Conservation (phyloP, 2,113 vertebrate species). For the Tychaedon coryphoeus region DNA sequence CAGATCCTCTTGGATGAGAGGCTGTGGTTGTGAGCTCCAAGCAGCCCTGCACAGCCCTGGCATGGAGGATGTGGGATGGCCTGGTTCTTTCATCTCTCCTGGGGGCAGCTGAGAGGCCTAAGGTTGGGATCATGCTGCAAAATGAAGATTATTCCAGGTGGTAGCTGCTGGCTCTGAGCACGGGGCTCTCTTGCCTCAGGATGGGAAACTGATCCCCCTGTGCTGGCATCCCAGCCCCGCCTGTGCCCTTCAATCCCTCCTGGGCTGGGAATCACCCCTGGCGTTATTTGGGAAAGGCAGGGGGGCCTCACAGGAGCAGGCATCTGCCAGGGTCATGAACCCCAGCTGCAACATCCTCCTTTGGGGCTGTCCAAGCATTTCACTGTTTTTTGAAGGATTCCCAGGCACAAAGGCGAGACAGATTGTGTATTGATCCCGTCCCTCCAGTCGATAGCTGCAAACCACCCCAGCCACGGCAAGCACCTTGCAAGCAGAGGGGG, state of each 20-base stretch:
- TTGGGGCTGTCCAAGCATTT: background rate
- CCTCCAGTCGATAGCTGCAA: background rate
- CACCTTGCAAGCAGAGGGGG: background rate
- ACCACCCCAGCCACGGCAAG: background rate
- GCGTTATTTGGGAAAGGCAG: background rate
- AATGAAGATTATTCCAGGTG: background rate
- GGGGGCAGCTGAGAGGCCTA: background rate
- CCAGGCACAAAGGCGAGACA: background rate
- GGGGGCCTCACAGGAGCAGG: background rate
- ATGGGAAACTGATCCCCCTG: background rate
- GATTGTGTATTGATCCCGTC: background rate
- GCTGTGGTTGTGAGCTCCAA: background rate
- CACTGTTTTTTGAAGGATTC: background rate
- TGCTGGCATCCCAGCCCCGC: background rate
- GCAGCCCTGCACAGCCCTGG: background rate
- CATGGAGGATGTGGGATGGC: background rate
- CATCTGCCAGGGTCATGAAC: conserved; percentile 22
- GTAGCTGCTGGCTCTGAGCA: rapidly evolving
- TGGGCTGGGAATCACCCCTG: background rate
- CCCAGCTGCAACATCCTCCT: conserved; percentile 7
- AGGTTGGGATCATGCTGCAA: background rate
- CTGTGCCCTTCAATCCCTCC: background rate
- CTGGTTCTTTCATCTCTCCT: background rate
- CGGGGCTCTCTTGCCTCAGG: background rate
- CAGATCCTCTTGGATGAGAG: background rate